These are phyloP conservation scores for Aleiodes alternator DNA, from an alignment of 2,888 invertebrate genomes.

Conservation along the genomic window DNA sequence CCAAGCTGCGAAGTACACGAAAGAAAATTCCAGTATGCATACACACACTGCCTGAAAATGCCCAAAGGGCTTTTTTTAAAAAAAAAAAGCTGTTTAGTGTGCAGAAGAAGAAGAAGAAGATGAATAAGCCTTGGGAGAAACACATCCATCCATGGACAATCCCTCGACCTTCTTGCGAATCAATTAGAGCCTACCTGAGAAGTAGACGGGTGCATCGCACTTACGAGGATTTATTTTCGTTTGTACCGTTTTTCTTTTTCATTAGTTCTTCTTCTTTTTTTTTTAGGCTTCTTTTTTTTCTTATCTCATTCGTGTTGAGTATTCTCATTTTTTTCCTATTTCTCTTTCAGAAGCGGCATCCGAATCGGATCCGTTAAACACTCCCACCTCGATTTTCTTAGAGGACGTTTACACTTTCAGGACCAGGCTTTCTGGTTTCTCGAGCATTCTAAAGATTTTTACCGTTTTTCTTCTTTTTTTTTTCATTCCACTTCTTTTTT, in stretches of 20 bases:
- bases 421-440: slow-evolving; percentile 47
- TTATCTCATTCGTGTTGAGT: slow-evolving; percentile 1
- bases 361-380: slow-evolving; percentile 30
- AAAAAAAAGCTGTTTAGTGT: background rate
- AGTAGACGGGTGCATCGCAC: slow-evolving; percentile 44
- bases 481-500: too few relatives aligned
- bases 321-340: background rate
- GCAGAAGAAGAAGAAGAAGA: background rate
- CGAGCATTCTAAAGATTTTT: slow-evolving; percentile 51
- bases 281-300: background rate
- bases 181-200: slow-evolving; percentile 47
- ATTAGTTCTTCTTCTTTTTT: background rate
- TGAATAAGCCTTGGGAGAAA: slow-evolving; percentile 1
- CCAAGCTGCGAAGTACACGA: slow-evolving; percentile 42
- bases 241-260: slow-evolving; percentile 9
- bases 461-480: slow-evolving; percentile 54
- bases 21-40: slow-evolving; percentile 7
- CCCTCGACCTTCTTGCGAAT: slow-evolving; percentile 43
- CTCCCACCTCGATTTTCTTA: background rate
- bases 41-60: background rate
- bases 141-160: slow-evolving; percentile 19
- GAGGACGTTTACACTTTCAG: slow-evolving; percentile 37
- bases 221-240: slow-evolving; percentile 40
- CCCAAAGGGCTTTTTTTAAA: background rate
- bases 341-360: slow-evolving; percentile 15